Percentiles rank a stretch among this genome's conserved stretches.
phyloP scores from a whole-genome alignment of 2,888 invertebrate species.

The Eugnorisma glareosa region DNA sequence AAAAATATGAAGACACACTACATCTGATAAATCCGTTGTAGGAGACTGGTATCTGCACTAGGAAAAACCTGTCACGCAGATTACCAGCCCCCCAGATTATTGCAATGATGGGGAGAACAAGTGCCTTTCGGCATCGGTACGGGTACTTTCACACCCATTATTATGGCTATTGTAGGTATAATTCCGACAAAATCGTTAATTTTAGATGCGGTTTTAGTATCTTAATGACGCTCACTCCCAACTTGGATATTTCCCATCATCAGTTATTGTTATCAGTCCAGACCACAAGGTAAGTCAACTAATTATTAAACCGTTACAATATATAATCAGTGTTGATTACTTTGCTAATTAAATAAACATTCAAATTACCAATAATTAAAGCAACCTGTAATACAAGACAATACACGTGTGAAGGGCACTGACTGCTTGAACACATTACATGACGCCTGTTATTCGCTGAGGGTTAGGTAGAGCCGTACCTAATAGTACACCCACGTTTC shows the following conservation, averaged over 20 bases:
- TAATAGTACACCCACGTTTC: background rate
- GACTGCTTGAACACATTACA: slow-evolving; percentile 3
- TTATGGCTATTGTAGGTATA: background rate
- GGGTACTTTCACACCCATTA: too few relatives aligned
- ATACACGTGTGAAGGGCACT: slow-evolving; percentile 26
- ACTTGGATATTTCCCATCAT: slow-evolving; percentile 9
- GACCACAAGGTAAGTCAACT: background rate
- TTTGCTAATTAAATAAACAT: slow-evolving; percentile 20
- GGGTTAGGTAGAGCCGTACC: background rate
- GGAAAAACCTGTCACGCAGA: too few relatives aligned
- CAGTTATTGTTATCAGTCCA: background rate
- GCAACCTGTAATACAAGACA: background rate
- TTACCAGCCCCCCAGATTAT: too few relatives aligned
- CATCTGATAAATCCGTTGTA: too few relatives aligned
- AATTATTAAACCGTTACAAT: slow-evolving; percentile 23
- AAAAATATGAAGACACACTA: too few relatives aligned
- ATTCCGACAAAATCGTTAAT: background rate
- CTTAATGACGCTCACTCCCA: background rate
- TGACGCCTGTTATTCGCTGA: background rate
- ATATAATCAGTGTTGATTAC: slow-evolving; percentile 9
- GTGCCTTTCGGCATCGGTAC: too few relatives aligned
- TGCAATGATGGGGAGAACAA: too few relatives aligned
- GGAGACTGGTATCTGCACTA: too few relatives aligned
- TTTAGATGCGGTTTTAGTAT: too few relatives aligned
- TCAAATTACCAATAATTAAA: slow-evolving; percentile 16